A percentile compares a stretch with the other conserved stretches of the same genome.
Evolutionary conservation across 2,888 invertebrate species (phyloP).

Genomic region (Coenonympha arcania): DNA sequence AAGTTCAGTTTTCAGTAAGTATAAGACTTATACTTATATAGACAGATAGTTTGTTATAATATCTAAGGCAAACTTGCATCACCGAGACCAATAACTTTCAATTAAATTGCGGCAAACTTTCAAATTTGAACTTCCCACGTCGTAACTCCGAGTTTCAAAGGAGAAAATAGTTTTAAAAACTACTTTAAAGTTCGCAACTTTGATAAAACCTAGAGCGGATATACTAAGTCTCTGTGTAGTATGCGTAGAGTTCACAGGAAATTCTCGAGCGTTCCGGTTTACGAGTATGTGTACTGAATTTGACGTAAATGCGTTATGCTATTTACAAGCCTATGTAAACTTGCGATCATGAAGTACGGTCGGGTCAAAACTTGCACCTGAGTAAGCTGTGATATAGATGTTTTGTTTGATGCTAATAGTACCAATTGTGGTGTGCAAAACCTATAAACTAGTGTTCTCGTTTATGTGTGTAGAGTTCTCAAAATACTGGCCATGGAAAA

Average conservation of each 20-base stretch:
- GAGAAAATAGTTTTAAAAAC: not conserved
- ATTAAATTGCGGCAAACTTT: not conserved
- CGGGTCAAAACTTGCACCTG: not conserved
- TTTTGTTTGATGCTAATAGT: too few relatives aligned
- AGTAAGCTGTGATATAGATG: too few relatives aligned
- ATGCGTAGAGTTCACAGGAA: not conserved
- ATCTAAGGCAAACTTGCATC: too few relatives aligned
- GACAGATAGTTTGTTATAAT: too few relatives aligned
- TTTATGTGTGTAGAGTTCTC: too few relatives aligned
- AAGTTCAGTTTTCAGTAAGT: too few relatives aligned
- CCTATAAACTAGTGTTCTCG: too few relatives aligned
- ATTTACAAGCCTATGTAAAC: too few relatives aligned
- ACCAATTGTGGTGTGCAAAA: too few relatives aligned
- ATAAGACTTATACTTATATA: too few relatives aligned
- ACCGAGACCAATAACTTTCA: not conserved
- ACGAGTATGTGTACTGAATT: not conserved
- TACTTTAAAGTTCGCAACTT: not conserved
- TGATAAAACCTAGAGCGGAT: not conserved
- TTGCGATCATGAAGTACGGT: too few relatives aligned
- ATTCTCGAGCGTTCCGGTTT: not conserved
- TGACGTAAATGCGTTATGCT: not conserved
- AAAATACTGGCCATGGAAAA: too few relatives aligned
- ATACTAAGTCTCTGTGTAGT: not conserved
- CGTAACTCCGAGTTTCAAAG: not conserved
- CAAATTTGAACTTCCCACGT: not conserved